phyloP scores from a whole-genome alignment of 2,113 vertebrate species.

The human region GRCh38 chr3:180712501-180713000 shows the following conservation, averaged over 20 bases:
- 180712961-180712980: too few relatives aligned
- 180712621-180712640: background rate
- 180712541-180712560: background rate
- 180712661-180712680: background rate
- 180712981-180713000: too few relatives aligned
- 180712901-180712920: background rate
- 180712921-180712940: background rate
- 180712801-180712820: background rate
- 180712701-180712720: background rate
- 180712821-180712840: background rate
- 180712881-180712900: background rate
- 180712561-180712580: constrained; percentile 1
- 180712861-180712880: background rate
- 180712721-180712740: background rate
- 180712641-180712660: constrained; percentile 4
- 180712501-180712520: background rate
- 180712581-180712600: background rate
- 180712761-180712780: background rate
- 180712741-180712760: background rate
- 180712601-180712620: background rate
- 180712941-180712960: background rate
- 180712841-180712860: background rate
- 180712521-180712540: background rate
- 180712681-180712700: background rate
- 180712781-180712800: background rate